Evolutionary conservation across 2,113 vertebrate species (phyloP).

Genomic region (Phylloscopus trochiloides): DNA sequence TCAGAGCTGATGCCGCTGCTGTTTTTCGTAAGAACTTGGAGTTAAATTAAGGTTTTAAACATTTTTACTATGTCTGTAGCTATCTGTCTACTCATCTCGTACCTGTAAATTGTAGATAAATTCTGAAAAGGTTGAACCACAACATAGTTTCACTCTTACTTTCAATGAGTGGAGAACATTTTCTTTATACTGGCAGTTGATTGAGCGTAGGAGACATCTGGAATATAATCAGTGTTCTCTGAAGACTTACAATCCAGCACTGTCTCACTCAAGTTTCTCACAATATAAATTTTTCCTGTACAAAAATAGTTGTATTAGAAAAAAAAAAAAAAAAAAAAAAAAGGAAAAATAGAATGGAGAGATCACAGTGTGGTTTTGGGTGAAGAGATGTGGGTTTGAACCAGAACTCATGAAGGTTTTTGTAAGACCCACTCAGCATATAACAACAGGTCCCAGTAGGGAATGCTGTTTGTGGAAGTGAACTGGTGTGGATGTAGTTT

Average conservation of each 20-base stretch:
- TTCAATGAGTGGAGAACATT: neutral
- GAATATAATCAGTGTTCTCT: neutral
- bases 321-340: neutral
- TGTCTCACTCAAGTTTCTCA: neutral
- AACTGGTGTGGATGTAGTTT: neutral
- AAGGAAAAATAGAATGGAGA: neutral
- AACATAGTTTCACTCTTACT: neutral
- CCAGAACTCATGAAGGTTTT: neutral
- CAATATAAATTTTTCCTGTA: neutral
- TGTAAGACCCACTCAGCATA: neutral
- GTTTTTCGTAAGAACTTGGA: neutral
- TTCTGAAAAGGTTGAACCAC: neutral
- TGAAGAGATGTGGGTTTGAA: neutral
- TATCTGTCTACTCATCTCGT: neutral
- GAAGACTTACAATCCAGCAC: neutral
- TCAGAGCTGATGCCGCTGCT: neutral
- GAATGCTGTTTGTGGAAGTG: neutral
- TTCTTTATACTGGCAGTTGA: neutral
- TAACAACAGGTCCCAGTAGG: neutral
- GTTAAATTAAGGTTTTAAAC: neutral
- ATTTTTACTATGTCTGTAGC: neutral
- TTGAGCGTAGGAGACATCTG: fast-evolving
- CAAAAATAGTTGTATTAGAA: neutral
- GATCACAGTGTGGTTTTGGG: neutral
- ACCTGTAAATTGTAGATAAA: neutral